Evolutionary conservation across 2,113 vertebrate species (phyloP), one percentile per base, ranked within the genome.

Genomic region (Sphyrna mokarran): DNA sequence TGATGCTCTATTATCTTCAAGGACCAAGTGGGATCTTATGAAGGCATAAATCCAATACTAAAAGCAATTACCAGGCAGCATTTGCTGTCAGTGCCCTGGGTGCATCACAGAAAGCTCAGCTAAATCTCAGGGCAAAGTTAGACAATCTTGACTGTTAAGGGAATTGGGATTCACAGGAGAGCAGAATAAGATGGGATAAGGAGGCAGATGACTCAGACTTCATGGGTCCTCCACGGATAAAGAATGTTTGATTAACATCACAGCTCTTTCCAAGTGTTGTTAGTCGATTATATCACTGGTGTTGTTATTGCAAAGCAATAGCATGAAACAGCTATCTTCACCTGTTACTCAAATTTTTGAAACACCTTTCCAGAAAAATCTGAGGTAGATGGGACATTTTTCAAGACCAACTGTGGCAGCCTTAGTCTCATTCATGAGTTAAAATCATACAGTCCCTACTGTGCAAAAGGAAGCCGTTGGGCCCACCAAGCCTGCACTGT

Each of bases 31-130:
- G 58, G 87, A 91, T 63, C 29, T 33, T 63, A 66, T 40, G 58
- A 66, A 37, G 61, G 61, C n/a, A 93, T 93, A 66, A 93, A 93
- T 93, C 33, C 89, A 66, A 22, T 93, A 66, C 61, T 66, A 93
- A 37, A 93, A 93, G 89, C 61, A 93, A 66, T 93, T 93, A 37
- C n/a, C 33, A 37, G 89, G 16, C 61, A 66, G 16, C 9, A 63
- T 68, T 93, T 93, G 89, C 63, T 37, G 89, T 63, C 89, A 93
- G n/a, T 63, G 63, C 66, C 29, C 89, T 8, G n/a, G 89, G 29
- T 0, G 4, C 7, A 66, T 37, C 58, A 66, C 89, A 66, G 33
- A n/a, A 37, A 93, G 89, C 89, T 93, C 37, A 37, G n/a, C 89
- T 66, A 93, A 93, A 93, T 93, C 61, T 66, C 89, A 68, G 22